Evolutionary conservation across 1,140 invertebrate genomes (phyloP), one percentile per base, ranked within the genome.

Genomic region (Drosophila leontia): DNA sequence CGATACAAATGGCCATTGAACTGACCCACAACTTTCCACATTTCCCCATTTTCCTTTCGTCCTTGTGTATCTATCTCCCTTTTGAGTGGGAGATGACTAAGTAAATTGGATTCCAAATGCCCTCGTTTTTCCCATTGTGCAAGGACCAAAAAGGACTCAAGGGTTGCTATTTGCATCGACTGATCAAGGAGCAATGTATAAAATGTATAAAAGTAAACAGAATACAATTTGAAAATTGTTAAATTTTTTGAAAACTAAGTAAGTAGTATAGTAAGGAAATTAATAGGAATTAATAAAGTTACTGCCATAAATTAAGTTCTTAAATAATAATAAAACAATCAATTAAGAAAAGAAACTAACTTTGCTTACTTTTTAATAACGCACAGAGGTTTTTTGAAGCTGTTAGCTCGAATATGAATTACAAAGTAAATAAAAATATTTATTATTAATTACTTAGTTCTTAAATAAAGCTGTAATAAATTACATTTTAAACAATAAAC

Each of bases 31-130:
- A 56, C 53, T 39, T 39, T 39, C 35, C 63, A 41, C 32, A 7
- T 37, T 58, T 39, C 35, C 63, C 48, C 32, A 7, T 37, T 58
- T 19, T n/a, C 29, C 35, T 12, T 34, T 51, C 47, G 35, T 34
- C 57, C 42, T 65, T 62, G 50, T 45, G 8, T 32, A 37, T 23
- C 23, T 2, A 23, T 39, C 41, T 50, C 42, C 39, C 44, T 8
- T n/a, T 78, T 39, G 60, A 50, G 67, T 65, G 48, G 48, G 48
- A 62, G 57, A 62, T 78, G 69, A 76, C 65, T 61, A 63, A 83
- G 75, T 83, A 83, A 88, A 86, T 86, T 86, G 80, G 84, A 88
- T 87, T 86, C 71, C 51, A 72, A 72, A 65, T 77, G 74, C 72
- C 35, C 48, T 35, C 47, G 42, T 39, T 72, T 69, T 70, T 15